These are phyloP conservation scores for Aphis gossypii DNA, from an alignment of 1,140 invertebrate species.

Conservation along the genomic window DNA sequence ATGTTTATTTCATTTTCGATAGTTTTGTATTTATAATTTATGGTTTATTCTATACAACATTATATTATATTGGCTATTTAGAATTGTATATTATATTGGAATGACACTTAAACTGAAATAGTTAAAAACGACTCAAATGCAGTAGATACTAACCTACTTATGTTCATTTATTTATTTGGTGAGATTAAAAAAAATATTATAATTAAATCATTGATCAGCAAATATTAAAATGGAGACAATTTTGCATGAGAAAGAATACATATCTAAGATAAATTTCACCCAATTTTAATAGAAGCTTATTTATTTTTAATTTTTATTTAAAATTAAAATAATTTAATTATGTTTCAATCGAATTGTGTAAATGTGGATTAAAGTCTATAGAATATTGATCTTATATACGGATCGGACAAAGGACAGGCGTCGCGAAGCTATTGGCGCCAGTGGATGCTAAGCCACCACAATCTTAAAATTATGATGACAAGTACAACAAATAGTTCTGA, in stretches of 20 bases:
- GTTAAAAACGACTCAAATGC: background rate
- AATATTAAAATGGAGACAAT: background rate
- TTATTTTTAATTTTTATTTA: background rate
- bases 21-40: no score
- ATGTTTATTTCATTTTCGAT: background rate
- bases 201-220: background rate
- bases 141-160: background rate
- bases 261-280: background rate
- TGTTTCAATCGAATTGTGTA: background rate
- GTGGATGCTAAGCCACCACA: no score
- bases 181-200: no score
- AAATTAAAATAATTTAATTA: background rate
- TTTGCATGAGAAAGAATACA: background rate
- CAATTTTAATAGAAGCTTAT: background rate
- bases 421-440: no score
- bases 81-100: background rate
- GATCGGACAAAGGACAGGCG: no score
- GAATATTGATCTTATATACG: background rate
- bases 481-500: no score
- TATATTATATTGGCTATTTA: background rate
- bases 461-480: no score
- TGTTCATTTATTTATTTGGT: background rate
- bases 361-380: background rate
- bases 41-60: background rate
- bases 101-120: background rate